A percentile compares a stretch with the other conserved stretches of the same genome.
Evolutionary conservation across 2,113 vertebrate species (phyloP).

Genomic region (Deroptyus accipitrinus): DNA sequence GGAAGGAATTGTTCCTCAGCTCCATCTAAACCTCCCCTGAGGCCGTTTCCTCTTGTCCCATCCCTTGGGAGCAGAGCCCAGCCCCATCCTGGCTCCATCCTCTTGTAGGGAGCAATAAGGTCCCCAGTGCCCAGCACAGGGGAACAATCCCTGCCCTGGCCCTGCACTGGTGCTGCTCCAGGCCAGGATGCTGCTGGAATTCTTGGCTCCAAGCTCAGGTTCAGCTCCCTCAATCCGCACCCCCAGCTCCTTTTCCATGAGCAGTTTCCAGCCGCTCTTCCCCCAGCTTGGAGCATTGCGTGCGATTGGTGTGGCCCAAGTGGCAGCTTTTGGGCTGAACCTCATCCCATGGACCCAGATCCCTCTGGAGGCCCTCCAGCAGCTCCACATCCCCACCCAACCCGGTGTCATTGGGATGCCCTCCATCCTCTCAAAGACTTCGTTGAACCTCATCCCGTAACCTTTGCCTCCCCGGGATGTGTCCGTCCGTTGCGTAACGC

Average conservation of each 20-base stretch:
- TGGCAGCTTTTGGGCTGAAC: neutral
- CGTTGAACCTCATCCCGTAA: neutral
- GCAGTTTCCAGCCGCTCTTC: neutral
- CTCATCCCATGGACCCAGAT: neutral
- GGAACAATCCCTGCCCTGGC: too few species aligned
- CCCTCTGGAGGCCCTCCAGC: neutral
- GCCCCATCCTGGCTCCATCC: neutral
- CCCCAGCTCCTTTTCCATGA: neutral
- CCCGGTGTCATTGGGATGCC: neutral
- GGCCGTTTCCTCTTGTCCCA: neutral
- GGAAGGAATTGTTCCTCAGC: neutral
- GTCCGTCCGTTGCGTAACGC: accelerated
- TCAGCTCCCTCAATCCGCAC: neutral
- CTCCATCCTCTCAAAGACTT: neutral
- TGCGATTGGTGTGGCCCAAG: neutral
- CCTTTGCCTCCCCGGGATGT: neutral
- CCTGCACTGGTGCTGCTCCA: neutral
- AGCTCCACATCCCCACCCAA: neutral
- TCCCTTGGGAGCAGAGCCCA: neutral
- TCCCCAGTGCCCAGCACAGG: too few species aligned
- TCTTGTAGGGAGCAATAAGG: too few species aligned
- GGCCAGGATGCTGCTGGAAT: neutral
- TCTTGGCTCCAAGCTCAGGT: neutral
- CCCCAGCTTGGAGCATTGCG: neutral
- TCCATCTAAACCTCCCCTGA: neutral